phyloP scores from a whole-genome alignment of 2,113 vertebrate species.

The Papio anubis region DNA sequence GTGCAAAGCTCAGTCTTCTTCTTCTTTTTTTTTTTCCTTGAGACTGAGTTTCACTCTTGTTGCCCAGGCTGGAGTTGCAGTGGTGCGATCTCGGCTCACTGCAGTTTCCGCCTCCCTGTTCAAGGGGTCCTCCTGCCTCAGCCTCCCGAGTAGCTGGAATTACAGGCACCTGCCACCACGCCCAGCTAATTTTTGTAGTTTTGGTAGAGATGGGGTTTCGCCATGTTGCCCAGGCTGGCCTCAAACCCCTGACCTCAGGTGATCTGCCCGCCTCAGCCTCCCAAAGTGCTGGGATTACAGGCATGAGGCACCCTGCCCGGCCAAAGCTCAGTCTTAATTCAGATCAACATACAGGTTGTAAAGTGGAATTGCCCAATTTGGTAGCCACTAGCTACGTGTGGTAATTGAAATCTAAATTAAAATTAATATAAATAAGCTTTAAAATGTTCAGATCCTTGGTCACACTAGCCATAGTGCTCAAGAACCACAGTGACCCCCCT shows the following conservation, averaged over 20 bases:
- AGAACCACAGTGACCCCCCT: fast-evolving
- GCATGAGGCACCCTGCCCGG: background rate
- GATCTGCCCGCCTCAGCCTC: background rate
- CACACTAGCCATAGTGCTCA: background rate
- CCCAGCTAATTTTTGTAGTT: background rate
- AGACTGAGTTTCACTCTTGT: background rate
- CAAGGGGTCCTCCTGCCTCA: background rate
- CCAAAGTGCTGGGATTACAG: background rate
- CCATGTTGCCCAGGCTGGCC: background rate
- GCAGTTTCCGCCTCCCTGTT: background rate
- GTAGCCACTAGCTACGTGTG: background rate
- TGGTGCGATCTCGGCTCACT: background rate
- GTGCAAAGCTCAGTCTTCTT: too few species aligned
- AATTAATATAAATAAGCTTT: background rate
- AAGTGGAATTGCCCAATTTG: background rate
- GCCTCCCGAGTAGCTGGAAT: background rate
- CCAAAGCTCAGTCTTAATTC: background rate
- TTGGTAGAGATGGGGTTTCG: background rate
- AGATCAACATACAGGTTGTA: background rate
- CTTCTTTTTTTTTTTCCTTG: too few species aligned
- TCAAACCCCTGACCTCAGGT: background rate
- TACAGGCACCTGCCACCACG: background rate
- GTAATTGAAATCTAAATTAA: background rate
- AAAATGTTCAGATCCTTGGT: background rate
- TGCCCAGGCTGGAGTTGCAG: background rate